A percentile compares a stretch with the other conserved stretches of the same genome.
Conservation (phyloP, 2,113 vertebrate species). For the Oryzias javanicus region DNA sequence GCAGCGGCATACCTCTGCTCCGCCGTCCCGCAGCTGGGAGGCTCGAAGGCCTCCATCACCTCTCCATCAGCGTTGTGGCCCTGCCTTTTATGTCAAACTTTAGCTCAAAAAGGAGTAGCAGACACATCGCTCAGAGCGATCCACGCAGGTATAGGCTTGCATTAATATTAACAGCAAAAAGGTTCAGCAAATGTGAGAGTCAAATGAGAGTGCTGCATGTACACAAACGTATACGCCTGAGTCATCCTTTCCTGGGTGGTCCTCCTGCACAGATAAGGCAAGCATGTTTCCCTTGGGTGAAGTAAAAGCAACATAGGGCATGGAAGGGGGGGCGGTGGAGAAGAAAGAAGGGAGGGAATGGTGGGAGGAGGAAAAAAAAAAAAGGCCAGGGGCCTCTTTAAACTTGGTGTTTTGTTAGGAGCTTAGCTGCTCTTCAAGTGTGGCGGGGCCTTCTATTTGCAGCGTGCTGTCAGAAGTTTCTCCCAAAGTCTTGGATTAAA, state of each 20-base stretch:
- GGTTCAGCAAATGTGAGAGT: conserved; percentile 66
- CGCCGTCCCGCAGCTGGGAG: conserved; percentile 23
- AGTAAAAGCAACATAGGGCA: conserved; percentile 76
- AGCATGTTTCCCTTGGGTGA: conserved; percentile 76
- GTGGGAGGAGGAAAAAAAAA: conserved; percentile 54
- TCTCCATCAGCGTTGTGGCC: conserved; percentile 55
- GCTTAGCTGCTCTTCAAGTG: conserved; percentile 69
- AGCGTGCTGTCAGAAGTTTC: conserved; percentile 73
- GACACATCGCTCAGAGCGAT: conserved; percentile 57
- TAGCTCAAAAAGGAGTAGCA: conserved; percentile 55
- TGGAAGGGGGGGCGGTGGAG: conserved; percentile 53
- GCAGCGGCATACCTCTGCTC: conserved; percentile 20
- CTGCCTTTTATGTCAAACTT: conserved; percentile 66
- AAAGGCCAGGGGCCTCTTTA: conserved; percentile 72
- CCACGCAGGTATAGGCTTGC: conserved; percentile 70
- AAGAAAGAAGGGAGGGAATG: conserved; percentile 59
- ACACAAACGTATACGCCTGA: conserved; percentile 43
- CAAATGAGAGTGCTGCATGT: conserved; percentile 47
- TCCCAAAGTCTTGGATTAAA: conserved; percentile 77
- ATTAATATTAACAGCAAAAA: conserved; percentile 70
- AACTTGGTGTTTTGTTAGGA: conserved; percentile 77
- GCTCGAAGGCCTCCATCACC: conserved; percentile 51
- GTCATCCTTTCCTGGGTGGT: conserved; percentile 80
- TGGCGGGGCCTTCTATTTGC: conserved; percentile 73
- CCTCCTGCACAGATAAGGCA: conserved; percentile 76